A percentile compares a stretch with the other conserved stretches of the same genome.
phyloP scores from a whole-genome alignment of 2,888 invertebrate genomes.

The Chalcosyrphus nemorum region DNA sequence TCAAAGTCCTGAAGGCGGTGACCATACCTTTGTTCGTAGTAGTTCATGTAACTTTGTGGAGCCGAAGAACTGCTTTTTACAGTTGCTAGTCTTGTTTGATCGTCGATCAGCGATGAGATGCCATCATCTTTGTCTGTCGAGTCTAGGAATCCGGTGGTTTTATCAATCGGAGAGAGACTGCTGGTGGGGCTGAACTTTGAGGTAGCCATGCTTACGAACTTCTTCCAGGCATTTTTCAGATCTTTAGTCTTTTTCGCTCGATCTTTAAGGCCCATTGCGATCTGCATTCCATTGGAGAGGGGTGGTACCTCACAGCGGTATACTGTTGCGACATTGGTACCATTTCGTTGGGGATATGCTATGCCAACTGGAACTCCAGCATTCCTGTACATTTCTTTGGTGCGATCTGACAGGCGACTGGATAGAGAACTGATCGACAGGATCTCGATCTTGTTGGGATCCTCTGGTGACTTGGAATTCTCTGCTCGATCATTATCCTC shows the following conservation, averaged over 20 bases:
- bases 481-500: slow-evolving; percentile 41
- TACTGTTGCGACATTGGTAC: slow-evolving; percentile 79
- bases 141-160: slow-evolving; percentile 76
- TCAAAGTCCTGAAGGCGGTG: slow-evolving; percentile 85
- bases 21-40: slow-evolving; percentile 80
- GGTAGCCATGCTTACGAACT: slow-evolving; percentile 81
- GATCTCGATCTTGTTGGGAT: slow-evolving; percentile 79
- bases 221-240: slow-evolving; percentile 82
- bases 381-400: slow-evolving; percentile 80
- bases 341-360: slow-evolving; percentile 79
- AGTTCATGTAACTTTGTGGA: slow-evolving; percentile 77
- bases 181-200: slow-evolving; percentile 81
- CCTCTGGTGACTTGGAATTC: slow-evolving; percentile 65
- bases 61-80: slow-evolving; percentile 77
- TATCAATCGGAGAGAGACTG: slow-evolving; percentile 78
- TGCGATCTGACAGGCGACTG: slow-evolving; percentile 80
- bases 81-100: slow-evolving; percentile 76
- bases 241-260: slow-evolving; percentile 82
- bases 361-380: slow-evolving; percentile 80
- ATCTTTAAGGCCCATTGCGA: slow-evolving; percentile 81
- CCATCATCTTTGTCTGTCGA: slow-evolving; percentile 79
- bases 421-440: slow-evolving; percentile 80
- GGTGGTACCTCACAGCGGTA: slow-evolving; percentile 81
- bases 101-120: slow-evolving; percentile 80
- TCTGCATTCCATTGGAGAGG: slow-evolving; percentile 81